Conservation (phyloP, 2,797 vertebrate genomes). For the Stomatorhinus walkeri region DNA sequence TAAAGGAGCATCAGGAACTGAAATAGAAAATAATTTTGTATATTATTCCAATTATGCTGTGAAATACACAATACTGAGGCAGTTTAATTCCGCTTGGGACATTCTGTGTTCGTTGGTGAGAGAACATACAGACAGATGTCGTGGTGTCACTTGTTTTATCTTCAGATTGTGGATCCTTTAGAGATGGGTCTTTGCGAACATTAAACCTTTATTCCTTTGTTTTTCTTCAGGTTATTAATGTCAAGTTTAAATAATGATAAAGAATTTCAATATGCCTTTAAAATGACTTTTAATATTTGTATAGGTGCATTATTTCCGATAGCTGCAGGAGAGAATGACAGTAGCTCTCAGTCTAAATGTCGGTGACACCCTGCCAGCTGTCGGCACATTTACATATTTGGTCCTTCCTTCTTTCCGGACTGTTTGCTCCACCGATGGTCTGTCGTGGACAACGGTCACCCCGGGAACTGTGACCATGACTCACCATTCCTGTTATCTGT, state of each 20-base stretch:
- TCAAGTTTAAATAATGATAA: not conserved
- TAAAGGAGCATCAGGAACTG: not conserved
- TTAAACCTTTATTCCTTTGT: not conserved
- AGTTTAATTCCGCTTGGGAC: not conserved
- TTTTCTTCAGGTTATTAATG: not conserved
- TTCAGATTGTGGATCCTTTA: not conserved
- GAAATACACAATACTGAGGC: not conserved
- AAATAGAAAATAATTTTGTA: not conserved
- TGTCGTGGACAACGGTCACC: not conserved
- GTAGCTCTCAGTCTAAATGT: not conserved
- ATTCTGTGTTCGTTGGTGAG: not conserved
- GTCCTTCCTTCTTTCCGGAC: not conserved
- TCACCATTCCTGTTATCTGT: not conserved
- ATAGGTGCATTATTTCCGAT: not conserved
- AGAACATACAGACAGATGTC: not conserved
- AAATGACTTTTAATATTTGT: not conserved
- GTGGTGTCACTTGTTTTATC: not conserved
- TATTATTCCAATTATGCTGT: not conserved
- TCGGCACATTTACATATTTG: not conserved
- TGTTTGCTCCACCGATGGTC: not conserved
- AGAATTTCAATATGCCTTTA: not conserved
- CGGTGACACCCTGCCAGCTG: not conserved
- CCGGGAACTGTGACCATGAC: not conserved
- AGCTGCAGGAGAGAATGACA: not conserved
- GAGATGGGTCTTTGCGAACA: not conserved